Base-by-base conservation (phyloP, 2,888 invertebrate genomes). In the Odontocerum albicorne region DNA sequence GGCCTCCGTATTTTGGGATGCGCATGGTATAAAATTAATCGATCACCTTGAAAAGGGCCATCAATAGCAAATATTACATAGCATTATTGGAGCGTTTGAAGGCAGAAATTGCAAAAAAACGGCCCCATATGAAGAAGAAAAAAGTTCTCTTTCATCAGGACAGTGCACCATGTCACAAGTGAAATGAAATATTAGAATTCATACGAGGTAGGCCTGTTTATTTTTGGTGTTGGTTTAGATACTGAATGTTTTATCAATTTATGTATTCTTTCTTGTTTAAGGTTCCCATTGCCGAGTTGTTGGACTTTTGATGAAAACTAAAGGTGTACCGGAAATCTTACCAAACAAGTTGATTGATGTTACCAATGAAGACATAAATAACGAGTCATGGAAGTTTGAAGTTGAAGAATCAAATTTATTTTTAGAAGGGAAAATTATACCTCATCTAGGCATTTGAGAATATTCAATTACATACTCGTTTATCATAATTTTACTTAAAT, bases 271-370 rank as follows among this genome's bases (percentile, higher is more conserved):
- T 27, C 10, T 7, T 7, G 4, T 65, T 63, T 21, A 64, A 77
- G 77, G 75, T 35, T 71, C 69, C 47, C 74, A 75, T 58, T 77
- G 76, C 65, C 77, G 75, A 55, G 70, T 77, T 46, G 68, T 77
- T 63, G 77, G 77, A 16, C 69, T 68, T 50, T 71, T 71, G 19
- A 61, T 72, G 1, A 75, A 70, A 62, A 71, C 73, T 3, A 73
- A 71, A 66, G 74, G 72, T 2, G 62, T 77, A 2, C 75, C 77
- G 13, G 76, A 74, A 67, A 64, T 77, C 1, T 68, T 73, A 66
- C 74, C 74, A 0, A 70, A 64, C 32, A 77, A 77, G 61, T 71
- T 75, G 59, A 65, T 76, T 4, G 73, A 76, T 60, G 63, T 77
- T 19, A 68, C 65, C 21, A 60, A 65, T n/a, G 68, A 73, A 46